Evolutionary conservation across 2,113 vertebrate genomes (phyloP).

Genomic region (Odontesthes bonariensis): DNA sequence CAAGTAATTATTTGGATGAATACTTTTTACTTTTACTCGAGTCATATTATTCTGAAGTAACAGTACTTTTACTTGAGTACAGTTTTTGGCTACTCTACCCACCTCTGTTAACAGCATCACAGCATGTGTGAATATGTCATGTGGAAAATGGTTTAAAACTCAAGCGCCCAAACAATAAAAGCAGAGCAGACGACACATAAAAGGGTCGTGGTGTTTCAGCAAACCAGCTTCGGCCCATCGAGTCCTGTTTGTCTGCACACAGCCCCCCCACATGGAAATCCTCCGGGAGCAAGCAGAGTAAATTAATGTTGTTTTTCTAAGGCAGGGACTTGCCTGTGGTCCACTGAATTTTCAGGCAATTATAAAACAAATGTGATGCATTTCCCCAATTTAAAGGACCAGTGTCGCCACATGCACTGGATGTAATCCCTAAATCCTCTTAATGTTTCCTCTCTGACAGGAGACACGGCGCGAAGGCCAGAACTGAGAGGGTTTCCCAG

Average conservation of each 20-base stretch:
- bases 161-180: too few species aligned
- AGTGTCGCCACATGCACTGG: slow-evolving; percentile 23
- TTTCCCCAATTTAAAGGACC: slow-evolving; percentile 44
- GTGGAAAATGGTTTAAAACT: not conserved
- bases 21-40: too few species aligned
- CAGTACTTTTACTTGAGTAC: too few species aligned
- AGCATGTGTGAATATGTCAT: not conserved
- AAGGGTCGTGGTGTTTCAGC: not conserved
- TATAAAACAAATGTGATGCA: slow-evolving; percentile 52
- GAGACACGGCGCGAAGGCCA: slow-evolving; percentile 24
- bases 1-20: too few species aligned
- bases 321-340: slow-evolving; percentile 8
- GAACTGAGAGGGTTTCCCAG: slow-evolving; percentile 3
- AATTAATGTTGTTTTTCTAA: slow-evolving; percentile 53
- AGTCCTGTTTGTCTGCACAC: slow-evolving; percentile 31
- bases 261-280: slow-evolving; percentile 7
- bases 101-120: too few species aligned
- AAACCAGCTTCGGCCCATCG: slow-evolving; percentile 7
- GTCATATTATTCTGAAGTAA: too few species aligned
- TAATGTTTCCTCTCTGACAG: slow-evolving; percentile 56
- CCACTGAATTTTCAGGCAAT: slow-evolving; percentile 37
- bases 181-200: not conserved
- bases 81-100: too few species aligned
- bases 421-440: slow-evolving; percentile 66
- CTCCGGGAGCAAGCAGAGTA: slow-evolving; percentile 19